Conservation (phyloP, 1,140 invertebrate genomes). For the Drosophila elegans region DNA sequence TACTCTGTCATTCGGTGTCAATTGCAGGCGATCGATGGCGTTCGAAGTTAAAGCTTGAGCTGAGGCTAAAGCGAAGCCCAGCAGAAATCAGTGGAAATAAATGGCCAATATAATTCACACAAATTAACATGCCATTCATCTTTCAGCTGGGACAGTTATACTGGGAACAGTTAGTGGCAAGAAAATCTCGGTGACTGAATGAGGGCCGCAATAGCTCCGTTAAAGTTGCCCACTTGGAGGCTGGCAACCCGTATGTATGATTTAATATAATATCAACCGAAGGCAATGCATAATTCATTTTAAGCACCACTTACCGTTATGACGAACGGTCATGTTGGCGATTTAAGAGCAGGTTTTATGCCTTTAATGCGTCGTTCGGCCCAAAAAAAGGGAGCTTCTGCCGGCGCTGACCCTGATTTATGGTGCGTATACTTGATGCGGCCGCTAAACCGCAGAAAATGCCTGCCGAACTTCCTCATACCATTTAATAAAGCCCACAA, state of each 20-base stretch:
- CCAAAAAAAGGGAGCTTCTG: constrained; percentile 43
- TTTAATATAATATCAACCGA: constrained; percentile 42
- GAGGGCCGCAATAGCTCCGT: constrained; percentile 22
- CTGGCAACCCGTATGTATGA: constrained; percentile 16
- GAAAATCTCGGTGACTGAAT: constrained; percentile 38
- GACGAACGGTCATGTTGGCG: constrained; percentile 62
- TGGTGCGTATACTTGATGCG: constrained; percentile 79
- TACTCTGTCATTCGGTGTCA: constrained; percentile 37
- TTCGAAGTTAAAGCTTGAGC: background rate
- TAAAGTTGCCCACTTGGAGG: constrained; percentile 1
- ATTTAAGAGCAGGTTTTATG: constrained; percentile 77
- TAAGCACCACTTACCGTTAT: constrained; percentile 81
- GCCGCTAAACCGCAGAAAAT: constrained; percentile 69
- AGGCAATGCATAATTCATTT: constrained; percentile 78
- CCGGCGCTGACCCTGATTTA: constrained; percentile 72
- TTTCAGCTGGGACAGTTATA: constrained; percentile 7
- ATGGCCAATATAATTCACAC: constrained; percentile 59
- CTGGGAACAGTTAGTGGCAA: constrained; percentile 15
- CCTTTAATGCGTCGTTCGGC: constrained; percentile 73
- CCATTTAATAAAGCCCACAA: constrained; percentile 50
- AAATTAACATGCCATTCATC: constrained; percentile 68
- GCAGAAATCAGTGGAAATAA: constrained; percentile 44
- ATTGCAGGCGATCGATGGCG: constrained; percentile 24
- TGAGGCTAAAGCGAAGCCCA: background rate
- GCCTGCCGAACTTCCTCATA: constrained; percentile 44